phyloP scores from a whole-genome alignment of 2,113 vertebrate genomes.

The Stigmatopora argus region DNA sequence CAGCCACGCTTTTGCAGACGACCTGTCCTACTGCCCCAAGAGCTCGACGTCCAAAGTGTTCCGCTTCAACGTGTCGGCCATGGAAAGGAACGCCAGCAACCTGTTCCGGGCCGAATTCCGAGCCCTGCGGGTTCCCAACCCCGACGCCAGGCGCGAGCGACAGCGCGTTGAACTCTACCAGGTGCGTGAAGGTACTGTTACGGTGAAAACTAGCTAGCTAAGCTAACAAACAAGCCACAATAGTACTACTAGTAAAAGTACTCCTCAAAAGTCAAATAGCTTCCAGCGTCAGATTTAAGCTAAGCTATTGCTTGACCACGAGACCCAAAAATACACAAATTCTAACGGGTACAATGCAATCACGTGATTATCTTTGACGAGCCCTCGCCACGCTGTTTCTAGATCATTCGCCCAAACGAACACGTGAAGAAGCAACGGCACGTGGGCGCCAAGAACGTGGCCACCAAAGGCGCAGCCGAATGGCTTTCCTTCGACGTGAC shows the following conservation, averaged over 20 bases:
- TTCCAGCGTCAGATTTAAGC: too few relatives aligned
- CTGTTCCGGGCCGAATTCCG: conserved; percentile 90
- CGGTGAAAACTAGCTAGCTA: neutral
- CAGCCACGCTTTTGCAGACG: conserved; percentile 78
- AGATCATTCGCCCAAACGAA: conserved; percentile 83
- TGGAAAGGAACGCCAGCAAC: conserved; percentile 89
- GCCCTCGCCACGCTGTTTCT: neutral
- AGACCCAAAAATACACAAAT: too few relatives aligned
- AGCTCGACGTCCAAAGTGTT: conserved; percentile 86
- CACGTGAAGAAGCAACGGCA: conserved; percentile 88
- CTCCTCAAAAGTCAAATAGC: too few relatives aligned
- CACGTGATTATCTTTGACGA: too few relatives aligned
- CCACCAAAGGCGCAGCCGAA: conserved; percentile 79
- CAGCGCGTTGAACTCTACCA: conserved; percentile 94
- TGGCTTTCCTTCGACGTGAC: conserved; percentile 93
- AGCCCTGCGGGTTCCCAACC: conserved; percentile 80
- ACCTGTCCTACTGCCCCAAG: conserved; percentile 82
- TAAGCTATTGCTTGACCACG: too few relatives aligned
- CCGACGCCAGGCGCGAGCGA: conserved; percentile 77
- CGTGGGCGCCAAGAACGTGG: conserved; percentile 82
- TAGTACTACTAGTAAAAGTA: too few relatives aligned
- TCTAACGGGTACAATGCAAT: too few relatives aligned
- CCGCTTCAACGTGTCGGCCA: conserved; percentile 84
- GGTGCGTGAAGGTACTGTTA: conserved; percentile 73
- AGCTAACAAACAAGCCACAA: too few relatives aligned